Conservation (phyloP, 1,140 invertebrate genomes). For the Tetranychus cinnabarinus region DNA sequence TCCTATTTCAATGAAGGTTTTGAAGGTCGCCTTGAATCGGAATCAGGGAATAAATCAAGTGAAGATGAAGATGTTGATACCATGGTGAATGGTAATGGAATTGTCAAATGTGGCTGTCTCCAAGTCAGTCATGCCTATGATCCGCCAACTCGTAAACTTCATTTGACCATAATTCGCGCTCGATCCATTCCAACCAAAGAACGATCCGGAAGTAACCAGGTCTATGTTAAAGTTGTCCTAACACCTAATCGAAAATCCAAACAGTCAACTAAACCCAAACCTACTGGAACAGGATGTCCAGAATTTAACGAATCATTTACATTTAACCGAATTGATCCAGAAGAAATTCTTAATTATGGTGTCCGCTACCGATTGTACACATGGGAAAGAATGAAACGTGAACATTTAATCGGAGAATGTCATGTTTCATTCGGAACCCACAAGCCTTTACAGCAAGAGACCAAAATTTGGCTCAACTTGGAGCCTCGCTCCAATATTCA, state of each 20-base stretch:
- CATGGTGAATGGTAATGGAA: too few species aligned
- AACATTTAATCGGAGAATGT: conserved; percentile 69
- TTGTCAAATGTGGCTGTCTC: conserved; percentile 20
- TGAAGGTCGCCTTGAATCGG: background rate
- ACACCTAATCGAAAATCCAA: conserved; percentile 75
- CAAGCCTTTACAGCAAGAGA: conserved; percentile 60
- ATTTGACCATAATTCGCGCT: conserved; percentile 62
- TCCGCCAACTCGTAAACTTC: conserved; percentile 64
- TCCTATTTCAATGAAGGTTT: too few species aligned
- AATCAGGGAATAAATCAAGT: background rate
- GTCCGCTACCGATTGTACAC: conserved; percentile 71
- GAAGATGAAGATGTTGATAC: background rate
- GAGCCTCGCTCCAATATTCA: conserved; percentile 53
- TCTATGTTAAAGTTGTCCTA: conserved; percentile 52
- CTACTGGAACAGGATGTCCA: conserved; percentile 53
- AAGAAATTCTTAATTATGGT: conserved; percentile 73
- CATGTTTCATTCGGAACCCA: conserved; percentile 62
- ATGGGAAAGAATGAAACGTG: conserved; percentile 62
- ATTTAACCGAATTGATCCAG: conserved; percentile 41
- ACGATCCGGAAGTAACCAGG: conserved; percentile 36
- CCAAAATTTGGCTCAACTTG: conserved; percentile 61
- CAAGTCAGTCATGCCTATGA: conserved; percentile 72
- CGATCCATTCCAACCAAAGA: conserved; percentile 38
- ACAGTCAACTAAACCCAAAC: conserved; percentile 65
- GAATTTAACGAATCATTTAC: conserved; percentile 78